phyloP scores from a whole-genome alignment of 2,888 invertebrate species.

The Nipponacmea schrenckii region DNA sequence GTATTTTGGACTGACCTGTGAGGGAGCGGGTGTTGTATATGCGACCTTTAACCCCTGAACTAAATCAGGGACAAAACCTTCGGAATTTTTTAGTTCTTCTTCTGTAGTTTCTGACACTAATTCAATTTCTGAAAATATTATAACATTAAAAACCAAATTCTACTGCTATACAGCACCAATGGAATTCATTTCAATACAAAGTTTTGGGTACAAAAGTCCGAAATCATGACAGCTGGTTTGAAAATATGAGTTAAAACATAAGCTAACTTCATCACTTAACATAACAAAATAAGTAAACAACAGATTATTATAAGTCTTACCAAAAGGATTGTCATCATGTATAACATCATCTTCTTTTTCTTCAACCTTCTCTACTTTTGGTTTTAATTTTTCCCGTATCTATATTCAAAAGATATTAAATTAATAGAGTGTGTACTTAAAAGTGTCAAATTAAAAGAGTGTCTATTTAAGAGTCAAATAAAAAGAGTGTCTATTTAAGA shows the following conservation, averaged over 20 bases:
- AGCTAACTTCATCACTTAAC: too few species aligned
- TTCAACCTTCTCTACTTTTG: constrained; percentile 52
- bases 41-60: constrained; percentile 76
- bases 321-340: constrained; percentile 93
- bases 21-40: constrained; percentile 75
- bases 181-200: too few species aligned
- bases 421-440: too few species aligned
- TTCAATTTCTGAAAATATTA: constrained; percentile 65
- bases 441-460: too few species aligned
- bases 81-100: constrained; percentile 65
- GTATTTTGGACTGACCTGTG: constrained; percentile 4
- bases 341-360: constrained; percentile 71
- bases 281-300: too few species aligned
- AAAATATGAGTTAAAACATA: too few species aligned
- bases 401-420: constrained; percentile 29
- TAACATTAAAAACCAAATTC: neutral
- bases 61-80: constrained; percentile 61
- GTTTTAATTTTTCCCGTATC: constrained; percentile 71
- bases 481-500: too few species aligned
- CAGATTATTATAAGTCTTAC: constrained; percentile 69
- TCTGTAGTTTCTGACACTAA: constrained; percentile 78
- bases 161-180: neutral
- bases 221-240: too few species aligned
- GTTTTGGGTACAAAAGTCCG: too few species aligned
- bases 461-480: too few species aligned